Evolutionary conservation across 2,888 invertebrate genomes (phyloP).

Genomic region (Drosophila atripex): DNA sequence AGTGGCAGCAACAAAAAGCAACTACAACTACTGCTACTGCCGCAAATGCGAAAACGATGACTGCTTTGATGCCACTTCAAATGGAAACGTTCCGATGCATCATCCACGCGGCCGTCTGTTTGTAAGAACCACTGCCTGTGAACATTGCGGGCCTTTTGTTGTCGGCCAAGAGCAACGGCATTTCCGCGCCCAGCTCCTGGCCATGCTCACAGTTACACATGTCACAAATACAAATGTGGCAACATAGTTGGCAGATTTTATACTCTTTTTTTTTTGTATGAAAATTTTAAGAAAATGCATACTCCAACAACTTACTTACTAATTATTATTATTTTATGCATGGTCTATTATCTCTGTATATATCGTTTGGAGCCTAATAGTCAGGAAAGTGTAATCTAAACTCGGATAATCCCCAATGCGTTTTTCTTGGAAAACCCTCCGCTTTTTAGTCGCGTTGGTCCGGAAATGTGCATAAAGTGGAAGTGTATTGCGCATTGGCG

Average conservation of each 20-base stretch:
- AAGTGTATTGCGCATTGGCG: constrained; percentile 65
- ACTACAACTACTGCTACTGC: constrained; percentile 2
- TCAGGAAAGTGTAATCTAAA: no score
- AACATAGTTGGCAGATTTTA: constrained; percentile 5
- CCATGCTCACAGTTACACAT: constrained; percentile 55
- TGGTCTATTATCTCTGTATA: no score
- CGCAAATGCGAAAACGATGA: constrained; percentile 39
- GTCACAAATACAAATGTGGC: constrained; percentile 45
- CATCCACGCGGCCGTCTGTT: constrained; percentile 32
- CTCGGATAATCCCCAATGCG: neutral
- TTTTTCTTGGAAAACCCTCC: neutral
- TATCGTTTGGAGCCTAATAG: no score
- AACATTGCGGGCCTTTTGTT: constrained; percentile 35
- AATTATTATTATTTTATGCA: no score
- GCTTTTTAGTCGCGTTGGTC: constrained; percentile 32
- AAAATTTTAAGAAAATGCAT: no score
- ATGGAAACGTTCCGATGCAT: constrained; percentile 62
- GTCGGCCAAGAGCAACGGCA: constrained; percentile 39
- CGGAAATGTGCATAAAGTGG: constrained; percentile 57
- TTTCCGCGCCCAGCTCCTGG: constrained; percentile 35
- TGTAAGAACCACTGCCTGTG: constrained; percentile 21
- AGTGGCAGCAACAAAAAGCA: constrained; percentile 3
- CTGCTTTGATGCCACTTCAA: constrained; percentile 56
- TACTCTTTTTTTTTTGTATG: neutral
- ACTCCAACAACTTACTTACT: no score